These are phyloP conservation scores for Alligator mississippiensis DNA, from an alignment of 2,113 vertebrate genomes.

Conservation along the genomic window DNA sequence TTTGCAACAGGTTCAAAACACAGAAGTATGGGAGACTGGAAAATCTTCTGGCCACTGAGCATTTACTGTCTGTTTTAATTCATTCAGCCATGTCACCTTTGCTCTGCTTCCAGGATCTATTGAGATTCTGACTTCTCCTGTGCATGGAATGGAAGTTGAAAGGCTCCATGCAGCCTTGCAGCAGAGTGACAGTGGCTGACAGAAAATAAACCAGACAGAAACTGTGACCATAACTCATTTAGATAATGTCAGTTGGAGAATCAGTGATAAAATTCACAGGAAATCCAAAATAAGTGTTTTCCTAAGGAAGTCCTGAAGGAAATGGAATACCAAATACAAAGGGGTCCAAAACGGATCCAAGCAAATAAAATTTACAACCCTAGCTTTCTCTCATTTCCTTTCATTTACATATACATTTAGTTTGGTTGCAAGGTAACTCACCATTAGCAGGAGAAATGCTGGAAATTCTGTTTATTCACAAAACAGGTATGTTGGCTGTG, in stretches of 20 bases:
- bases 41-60: neutral
- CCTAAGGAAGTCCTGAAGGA: conserved; percentile 25
- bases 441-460: conserved; percentile 1
- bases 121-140: neutral
- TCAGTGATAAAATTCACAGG: conserved; percentile 2
- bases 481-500: neutral
- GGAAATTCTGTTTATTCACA: neutral
- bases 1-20: neutral
- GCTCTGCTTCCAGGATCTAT: neutral
- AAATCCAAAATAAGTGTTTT: conserved; percentile 10
- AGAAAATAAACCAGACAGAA: conserved; percentile 45
- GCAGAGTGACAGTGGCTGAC: neutral
- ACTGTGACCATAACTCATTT: neutral
- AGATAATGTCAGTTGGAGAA: neutral
- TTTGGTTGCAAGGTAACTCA: neutral
- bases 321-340: conserved; percentile 46
- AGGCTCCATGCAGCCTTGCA: neutral
- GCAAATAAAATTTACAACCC: neutral
- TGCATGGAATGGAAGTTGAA: neutral
- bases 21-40: neutral
- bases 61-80: neutral
- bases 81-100: neutral
- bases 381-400: neutral
- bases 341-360: neutral
- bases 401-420: neutral